Conservation (phyloP, 35 echinoderm and acorn worm species). For the Apostichopus californicus region DNA sequence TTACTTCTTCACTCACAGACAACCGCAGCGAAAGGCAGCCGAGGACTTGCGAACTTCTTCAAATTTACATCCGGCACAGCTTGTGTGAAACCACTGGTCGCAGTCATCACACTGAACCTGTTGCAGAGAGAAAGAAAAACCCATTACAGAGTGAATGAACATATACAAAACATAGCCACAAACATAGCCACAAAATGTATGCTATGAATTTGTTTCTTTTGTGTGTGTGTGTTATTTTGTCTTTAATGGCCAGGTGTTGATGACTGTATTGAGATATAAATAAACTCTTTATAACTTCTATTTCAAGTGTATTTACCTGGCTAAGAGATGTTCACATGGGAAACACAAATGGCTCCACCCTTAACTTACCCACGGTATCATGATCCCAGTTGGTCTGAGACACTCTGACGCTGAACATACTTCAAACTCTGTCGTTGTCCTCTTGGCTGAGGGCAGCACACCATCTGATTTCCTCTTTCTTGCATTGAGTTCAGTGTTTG, state of each 20-base stretch:
- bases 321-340: no score
- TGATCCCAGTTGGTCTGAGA: slow-evolving; percentile 18
- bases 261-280: no score
- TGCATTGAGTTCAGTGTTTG: background rate
- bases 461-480: slow-evolving; percentile 45
- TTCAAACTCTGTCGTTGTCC: background rate
- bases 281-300: no score
- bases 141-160: no score
- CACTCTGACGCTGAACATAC: slow-evolving; percentile 29
- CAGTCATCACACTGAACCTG: slow-evolving; percentile 90
- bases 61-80: slow-evolving; percentile 76
- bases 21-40: slow-evolving; percentile 75
- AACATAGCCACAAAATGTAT: no score
- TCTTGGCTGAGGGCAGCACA: slow-evolving; percentile 40
- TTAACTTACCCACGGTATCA: slow-evolving; percentile 45
- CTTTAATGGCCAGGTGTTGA: no score
- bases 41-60: slow-evolving; percentile 63
- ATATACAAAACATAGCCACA: no score
- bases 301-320: no score
- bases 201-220: no score
- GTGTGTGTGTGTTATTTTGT: no score
- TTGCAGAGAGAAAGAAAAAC: background rate
- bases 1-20: slow-evolving; percentile 18
- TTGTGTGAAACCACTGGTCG: slow-evolving; percentile 73
- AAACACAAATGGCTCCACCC: no score